Evolutionary conservation across 1,140 invertebrate species (phyloP).

Genomic region (Micrasema longulum): DNA sequence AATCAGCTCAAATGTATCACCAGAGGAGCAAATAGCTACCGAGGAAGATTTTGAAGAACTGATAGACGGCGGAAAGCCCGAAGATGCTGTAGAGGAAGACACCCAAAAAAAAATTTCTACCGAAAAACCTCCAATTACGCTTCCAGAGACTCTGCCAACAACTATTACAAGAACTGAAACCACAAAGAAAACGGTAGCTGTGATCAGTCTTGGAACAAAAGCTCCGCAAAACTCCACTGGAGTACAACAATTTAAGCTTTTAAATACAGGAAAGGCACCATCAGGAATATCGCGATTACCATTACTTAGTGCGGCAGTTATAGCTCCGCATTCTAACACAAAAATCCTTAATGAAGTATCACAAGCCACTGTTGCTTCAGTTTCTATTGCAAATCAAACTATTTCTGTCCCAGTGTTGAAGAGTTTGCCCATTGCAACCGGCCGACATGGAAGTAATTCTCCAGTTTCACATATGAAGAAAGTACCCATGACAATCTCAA

Average conservation of each 20-base stretch:
- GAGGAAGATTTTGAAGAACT: conserved; percentile 73
- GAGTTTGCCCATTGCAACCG: conserved; percentile 59
- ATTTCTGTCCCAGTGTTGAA: conserved; percentile 71
- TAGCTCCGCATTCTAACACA: conserved; percentile 63
- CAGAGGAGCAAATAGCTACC: conserved; percentile 72
- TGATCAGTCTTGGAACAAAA: conserved; percentile 65
- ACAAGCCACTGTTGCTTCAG: conserved; percentile 67
- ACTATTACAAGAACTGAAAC: conserved; percentile 62
- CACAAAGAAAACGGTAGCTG: conserved; percentile 66
- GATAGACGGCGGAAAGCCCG: conserved; percentile 69
- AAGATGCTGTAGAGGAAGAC: conserved; percentile 63
- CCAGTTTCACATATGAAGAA: conserved; percentile 62
- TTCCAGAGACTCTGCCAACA: conserved; percentile 54
- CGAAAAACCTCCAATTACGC: conserved; percentile 53
- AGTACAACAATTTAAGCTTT: conserved; percentile 66
- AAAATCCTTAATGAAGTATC: conserved; percentile 67
- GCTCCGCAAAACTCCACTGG: conserved; percentile 57
- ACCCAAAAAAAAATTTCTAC: conserved; percentile 56
- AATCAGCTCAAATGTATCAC: conserved; percentile 71
- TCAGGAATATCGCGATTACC: conserved; percentile 60
- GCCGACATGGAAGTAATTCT: conserved; percentile 41
- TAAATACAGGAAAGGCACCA: conserved; percentile 59
- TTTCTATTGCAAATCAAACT: conserved; percentile 72
- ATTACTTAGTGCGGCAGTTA: conserved; percentile 61
- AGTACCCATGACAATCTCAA: conserved; percentile 60